Evolutionary conservation across 2,888 invertebrate genomes (phyloP).

Genomic region (Chloromyia formosa): DNA sequence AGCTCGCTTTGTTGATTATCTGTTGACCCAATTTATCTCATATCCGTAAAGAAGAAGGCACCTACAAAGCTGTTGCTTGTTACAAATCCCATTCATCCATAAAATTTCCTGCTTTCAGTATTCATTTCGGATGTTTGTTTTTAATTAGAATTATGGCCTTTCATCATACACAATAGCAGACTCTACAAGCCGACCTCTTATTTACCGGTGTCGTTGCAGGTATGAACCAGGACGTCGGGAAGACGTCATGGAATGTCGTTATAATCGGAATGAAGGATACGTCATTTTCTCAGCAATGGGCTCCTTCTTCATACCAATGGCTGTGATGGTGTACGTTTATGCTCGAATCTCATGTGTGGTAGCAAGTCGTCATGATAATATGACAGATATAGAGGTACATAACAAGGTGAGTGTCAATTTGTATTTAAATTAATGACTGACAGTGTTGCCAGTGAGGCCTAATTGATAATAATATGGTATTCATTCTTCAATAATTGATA

Average conservation of each 20-base stretch:
- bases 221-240: slow-evolving; percentile 74
- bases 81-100: background rate
- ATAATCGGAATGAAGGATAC: slow-evolving; percentile 92
- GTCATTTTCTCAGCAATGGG: slow-evolving; percentile 96
- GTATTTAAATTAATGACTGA: background rate
- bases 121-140: slow-evolving; percentile 20
- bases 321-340: slow-evolving; percentile 96
- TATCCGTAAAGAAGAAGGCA: background rate
- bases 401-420: slow-evolving; percentile 64
- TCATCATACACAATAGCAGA: background rate
- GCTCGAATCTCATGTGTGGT: slow-evolving; percentile 87
- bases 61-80: background rate
- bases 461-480: too few relatives aligned
- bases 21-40: background rate
- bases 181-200: background rate
- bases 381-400: slow-evolving; percentile 70
- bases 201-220: slow-evolving; percentile 64
- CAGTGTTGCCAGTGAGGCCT: background rate
- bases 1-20: background rate
- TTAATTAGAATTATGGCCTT: slow-evolving; percentile 29
- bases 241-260: slow-evolving; percentile 71
- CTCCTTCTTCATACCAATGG: slow-evolving; percentile 94
- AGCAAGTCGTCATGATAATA: slow-evolving; percentile 78
- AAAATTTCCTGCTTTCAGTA: background rate
- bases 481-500: too few relatives aligned